Percentiles rank a stretch among this genome's conserved stretches.
Conservation (phyloP, 2,113 vertebrate genomes). For the Octodon degus region DNA sequence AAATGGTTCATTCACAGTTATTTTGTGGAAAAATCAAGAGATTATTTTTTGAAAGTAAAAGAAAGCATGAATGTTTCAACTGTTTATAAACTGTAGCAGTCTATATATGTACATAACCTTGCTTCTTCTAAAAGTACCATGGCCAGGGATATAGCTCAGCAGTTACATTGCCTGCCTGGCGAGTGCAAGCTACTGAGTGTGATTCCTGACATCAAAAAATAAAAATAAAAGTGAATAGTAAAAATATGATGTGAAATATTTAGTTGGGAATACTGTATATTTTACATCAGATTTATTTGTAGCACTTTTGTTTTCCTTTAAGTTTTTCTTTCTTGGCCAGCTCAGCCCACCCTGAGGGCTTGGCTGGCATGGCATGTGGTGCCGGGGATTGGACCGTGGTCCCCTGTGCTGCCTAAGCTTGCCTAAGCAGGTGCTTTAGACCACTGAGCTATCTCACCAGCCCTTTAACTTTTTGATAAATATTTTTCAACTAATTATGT, state of each 20-base stretch:
- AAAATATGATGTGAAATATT: not conserved
- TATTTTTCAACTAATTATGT: not conserved
- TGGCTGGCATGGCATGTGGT: too few relatives aligned
- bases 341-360: too few relatives aligned
- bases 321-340: not conserved
- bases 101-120: not conserved
- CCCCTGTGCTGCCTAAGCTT: too few relatives aligned
- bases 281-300: slow-evolving; percentile 31
- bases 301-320: not conserved
- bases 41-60: not conserved
- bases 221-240: too few relatives aligned
- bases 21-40: not conserved
- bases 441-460: too few relatives aligned
- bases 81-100: not conserved
- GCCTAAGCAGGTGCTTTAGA: too few relatives aligned
- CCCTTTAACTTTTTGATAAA: not conserved
- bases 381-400: too few relatives aligned
- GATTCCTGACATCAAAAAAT: too few relatives aligned
- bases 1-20: not conserved
- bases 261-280: not conserved
- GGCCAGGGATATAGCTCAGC: too few relatives aligned
- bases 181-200: too few relatives aligned
- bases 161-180: too few relatives aligned
- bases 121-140: slow-evolving; percentile 11
- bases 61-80: not conserved